phyloP scores from a whole-genome alignment of 2,888 invertebrate species.

The Lycia hirtaria region DNA sequence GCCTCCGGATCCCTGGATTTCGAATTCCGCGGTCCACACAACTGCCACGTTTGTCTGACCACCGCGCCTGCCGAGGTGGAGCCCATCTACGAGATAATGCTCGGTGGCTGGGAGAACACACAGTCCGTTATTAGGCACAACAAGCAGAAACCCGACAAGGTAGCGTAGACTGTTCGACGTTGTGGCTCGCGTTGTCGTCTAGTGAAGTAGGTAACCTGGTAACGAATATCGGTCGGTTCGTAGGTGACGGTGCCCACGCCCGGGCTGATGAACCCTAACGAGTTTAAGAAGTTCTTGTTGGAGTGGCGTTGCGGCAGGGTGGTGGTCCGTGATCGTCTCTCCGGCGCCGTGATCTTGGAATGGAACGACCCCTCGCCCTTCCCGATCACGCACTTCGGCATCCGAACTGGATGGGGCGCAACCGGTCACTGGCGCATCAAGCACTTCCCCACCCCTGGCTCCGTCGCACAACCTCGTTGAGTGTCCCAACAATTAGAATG shows the following conservation, averaged over 20 bases:
- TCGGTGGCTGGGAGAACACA: constrained; percentile 89
- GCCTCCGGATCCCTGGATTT: constrained; percentile 82
- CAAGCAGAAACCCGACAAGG: constrained; percentile 87
- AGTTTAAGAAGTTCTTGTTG: constrained; percentile 84
- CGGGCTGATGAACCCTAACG: constrained; percentile 83
- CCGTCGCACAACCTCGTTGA: constrained; percentile 68
- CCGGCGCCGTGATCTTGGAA: constrained; percentile 83
- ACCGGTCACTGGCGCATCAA: constrained; percentile 87
- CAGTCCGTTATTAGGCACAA: constrained; percentile 87
- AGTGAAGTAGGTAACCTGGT: too few species aligned
- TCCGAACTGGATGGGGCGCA: constrained; percentile 88
- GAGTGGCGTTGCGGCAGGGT: constrained; percentile 85
- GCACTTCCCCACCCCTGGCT: constrained; percentile 62
- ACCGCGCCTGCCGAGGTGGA: constrained; percentile 82
- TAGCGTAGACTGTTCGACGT: constrained; percentile 60
- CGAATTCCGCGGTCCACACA: constrained; percentile 86
- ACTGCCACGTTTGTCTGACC: constrained; percentile 87
- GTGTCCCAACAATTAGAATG: constrained; percentile 54
- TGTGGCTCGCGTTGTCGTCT: constrained; percentile 36
- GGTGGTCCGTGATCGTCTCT: constrained; percentile 74
- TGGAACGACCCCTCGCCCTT: constrained; percentile 87
- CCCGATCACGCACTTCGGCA: constrained; percentile 86
- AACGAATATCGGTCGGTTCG: constrained; percentile 48
- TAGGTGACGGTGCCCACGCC: constrained; percentile 86
- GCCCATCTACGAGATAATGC: constrained; percentile 88